Evolutionary conservation across 2,797 vertebrate species (phyloP).

Genomic region (Artibeus jamaicensis): DNA sequence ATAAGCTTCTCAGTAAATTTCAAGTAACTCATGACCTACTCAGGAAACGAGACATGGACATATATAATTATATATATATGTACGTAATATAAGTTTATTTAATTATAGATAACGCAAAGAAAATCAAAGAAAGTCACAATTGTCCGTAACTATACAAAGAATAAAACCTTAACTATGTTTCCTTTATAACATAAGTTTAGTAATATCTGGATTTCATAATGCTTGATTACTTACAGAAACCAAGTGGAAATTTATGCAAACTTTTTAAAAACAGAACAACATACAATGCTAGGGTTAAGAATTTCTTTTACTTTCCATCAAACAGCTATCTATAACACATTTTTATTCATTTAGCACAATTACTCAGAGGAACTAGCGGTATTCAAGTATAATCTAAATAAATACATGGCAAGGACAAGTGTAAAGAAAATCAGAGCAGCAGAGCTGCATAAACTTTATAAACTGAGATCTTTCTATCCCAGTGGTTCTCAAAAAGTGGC

Average conservation of each 20-base stretch:
- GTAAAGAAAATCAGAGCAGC: not conserved
- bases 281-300: not conserved
- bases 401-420: not conserved
- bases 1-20: not conserved
- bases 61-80: not conserved
- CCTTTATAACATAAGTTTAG: not conserved
- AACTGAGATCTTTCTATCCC: not conserved
- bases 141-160: not conserved
- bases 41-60: not conserved
- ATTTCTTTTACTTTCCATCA: not conserved
- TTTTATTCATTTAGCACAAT: slow-evolving; percentile 24
- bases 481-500: not conserved
- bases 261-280: slow-evolving; percentile 1
- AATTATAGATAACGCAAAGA: not conserved
- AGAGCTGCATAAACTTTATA: not conserved
- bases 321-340: not conserved
- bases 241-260: not conserved
- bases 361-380: not conserved
- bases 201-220: not conserved
- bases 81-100: not conserved
- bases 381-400: slow-evolving; percentile 10
- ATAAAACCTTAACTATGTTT: not conserved
- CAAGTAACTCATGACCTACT: not conserved
- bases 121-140: not conserved
- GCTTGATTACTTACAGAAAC: not conserved